Evolutionary conservation across 2,113 vertebrate species (phyloP), one percentile per base, ranked within the genome.

Genomic region (Miniopterus natalensis): DNA sequence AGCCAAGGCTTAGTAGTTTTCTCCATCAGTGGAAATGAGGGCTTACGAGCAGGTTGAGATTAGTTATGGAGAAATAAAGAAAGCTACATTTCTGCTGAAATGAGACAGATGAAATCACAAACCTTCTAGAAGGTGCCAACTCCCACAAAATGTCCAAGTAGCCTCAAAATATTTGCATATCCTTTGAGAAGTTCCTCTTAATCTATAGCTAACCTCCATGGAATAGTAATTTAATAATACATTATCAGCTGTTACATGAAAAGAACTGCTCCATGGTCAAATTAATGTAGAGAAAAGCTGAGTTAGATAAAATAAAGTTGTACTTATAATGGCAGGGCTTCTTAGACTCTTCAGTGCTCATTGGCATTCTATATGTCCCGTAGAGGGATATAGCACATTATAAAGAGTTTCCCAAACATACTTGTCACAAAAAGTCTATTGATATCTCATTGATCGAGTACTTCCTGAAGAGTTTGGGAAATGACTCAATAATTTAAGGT

Each of bases 321-420:
- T n/a, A 53, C n/a, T 70, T 96, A 51, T 31, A 88, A 95, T 49
- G 84, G 13, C 71, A 71, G 61, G n/a, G 5, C 25, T 84, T 87
- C 66, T 93, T 93, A 57, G 86, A 96, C 66, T 74, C 40, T 87
- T 84, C 70, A 74, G 18, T 70, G 73, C n/a, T 95, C 36, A 83
- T 59, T 12, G 63, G 27, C 61, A 83, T 13, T 83, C 21, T 63
- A 57, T 5, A 77, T 65, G n/a, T 96, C 92, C 36, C 55, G 61
- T 81, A 55, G 45, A 66, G 29, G 15, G n/a, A 86, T 84, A 55
- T 27, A 87, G 80, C 51, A 90, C 29, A 40, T 93, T 49, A 75
- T 53, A 84, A 91, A 93, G 49, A 57, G 9, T 88, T 96, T 93
- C 59, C 74, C 40, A 94, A 94, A 63, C 25, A 20, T 61, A 73